Conservation (phyloP, 37 sponge, comb jelly and placozoan species). For the Aphrocallistes beatrix region DNA sequence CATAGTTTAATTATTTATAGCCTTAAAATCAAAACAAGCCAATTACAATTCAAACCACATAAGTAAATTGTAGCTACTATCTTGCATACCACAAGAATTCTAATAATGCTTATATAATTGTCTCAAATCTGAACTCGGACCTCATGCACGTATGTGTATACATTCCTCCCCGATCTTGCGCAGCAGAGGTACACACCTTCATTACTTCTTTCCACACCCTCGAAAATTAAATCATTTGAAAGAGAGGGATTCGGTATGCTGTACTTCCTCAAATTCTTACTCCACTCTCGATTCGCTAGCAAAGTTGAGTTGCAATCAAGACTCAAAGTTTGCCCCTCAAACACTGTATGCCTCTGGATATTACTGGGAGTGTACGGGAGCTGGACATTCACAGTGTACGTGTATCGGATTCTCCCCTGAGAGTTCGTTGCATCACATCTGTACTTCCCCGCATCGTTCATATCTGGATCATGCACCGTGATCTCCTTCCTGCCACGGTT, state of each 20-base stretch:
- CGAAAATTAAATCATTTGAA: neutral
- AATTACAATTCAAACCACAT: no score
- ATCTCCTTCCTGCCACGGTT: neutral
- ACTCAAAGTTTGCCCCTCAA: neutral
- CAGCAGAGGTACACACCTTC: neutral
- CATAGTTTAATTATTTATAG: no score
- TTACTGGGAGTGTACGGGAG: neutral
- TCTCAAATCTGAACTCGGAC: neutral
- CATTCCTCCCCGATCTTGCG: neutral
- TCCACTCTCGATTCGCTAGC: neutral
- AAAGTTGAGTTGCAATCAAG: neutral
- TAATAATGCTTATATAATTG: no score
- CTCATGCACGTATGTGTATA: neutral
- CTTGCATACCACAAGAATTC: no score
- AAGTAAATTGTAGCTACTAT: no score
- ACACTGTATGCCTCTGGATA: neutral
- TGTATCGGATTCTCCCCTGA: neutral
- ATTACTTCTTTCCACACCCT: neutral
- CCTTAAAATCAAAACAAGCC: no score
- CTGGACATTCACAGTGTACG: neutral
- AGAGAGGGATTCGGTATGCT: neutral
- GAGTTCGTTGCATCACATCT: neutral
- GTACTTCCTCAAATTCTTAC: neutral
- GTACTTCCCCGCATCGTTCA: neutral
- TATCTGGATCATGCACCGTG: neutral